Conservation (phyloP, 1,140 invertebrate species). For the Philopotamus ludificatus region DNA sequence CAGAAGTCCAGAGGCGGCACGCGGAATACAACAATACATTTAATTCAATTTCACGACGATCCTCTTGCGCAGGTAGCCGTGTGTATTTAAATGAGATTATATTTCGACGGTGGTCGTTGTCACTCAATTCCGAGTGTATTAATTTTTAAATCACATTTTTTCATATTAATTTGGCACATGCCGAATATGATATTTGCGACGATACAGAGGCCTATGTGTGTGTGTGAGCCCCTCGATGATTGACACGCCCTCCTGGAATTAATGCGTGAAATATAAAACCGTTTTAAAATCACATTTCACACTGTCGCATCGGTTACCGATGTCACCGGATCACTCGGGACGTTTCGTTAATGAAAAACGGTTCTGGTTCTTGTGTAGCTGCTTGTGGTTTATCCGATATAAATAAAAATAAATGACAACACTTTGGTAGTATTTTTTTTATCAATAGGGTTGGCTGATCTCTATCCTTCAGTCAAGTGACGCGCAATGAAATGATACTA, state of each 20-base stretch:
- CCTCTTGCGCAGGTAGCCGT: slow-evolving; percentile 22
- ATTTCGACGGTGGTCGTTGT: slow-evolving; percentile 28
- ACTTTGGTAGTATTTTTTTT: too few relatives aligned
- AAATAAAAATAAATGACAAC: too few relatives aligned
- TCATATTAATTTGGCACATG: too few relatives aligned
- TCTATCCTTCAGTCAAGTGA: too few relatives aligned
- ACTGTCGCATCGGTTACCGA: slow-evolving; percentile 32
- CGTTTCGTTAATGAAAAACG: slow-evolving; percentile 3
- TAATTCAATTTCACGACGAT: background rate
- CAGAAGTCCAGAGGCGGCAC: background rate
- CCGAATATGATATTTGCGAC: too few relatives aligned
- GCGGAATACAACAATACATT: background rate
- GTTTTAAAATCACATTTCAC: slow-evolving; percentile 38
- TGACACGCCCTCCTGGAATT: slow-evolving; percentile 31
- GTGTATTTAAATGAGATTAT: slow-evolving; percentile 32
- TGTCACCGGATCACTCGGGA: slow-evolving; percentile 13
- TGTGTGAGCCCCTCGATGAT: too few relatives aligned
- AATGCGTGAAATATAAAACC: slow-evolving; percentile 34
- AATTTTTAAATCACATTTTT: too few relatives aligned
- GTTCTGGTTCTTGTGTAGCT: too few relatives aligned
- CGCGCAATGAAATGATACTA: too few relatives aligned
- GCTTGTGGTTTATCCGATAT: too few relatives aligned
- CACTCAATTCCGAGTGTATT: slow-evolving; percentile 12
- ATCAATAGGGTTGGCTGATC: too few relatives aligned
- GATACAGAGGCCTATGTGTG: too few relatives aligned